Percentiles rank a stretch among this genome's conserved stretches.
phyloP scores from a whole-genome alignment of 2,113 vertebrate species.

The Andinoacara biseriatus region DNA sequence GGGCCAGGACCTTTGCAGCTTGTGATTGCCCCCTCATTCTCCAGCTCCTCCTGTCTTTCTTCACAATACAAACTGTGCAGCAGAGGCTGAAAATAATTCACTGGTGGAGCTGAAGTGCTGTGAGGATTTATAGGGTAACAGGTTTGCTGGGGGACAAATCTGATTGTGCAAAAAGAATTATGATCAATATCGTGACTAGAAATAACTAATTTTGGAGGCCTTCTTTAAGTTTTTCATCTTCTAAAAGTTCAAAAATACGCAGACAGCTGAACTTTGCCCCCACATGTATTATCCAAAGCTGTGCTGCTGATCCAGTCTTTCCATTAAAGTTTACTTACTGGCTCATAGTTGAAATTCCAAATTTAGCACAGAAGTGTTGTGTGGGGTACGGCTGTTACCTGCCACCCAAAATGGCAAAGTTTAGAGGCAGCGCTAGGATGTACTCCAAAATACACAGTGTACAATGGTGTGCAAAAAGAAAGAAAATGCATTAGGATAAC shows the following conservation, averaged over 20 bases:
- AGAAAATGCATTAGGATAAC: rapidly evolving
- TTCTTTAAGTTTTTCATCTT: background rate
- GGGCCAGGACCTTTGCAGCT: slow-evolving; percentile 29
- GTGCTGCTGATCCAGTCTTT: background rate
- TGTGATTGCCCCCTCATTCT: slow-evolving; percentile 10
- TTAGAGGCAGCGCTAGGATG: background rate
- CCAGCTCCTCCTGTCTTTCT: slow-evolving; percentile 32
- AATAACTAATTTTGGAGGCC: background rate
- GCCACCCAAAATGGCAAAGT: background rate
- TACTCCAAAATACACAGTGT: background rate
- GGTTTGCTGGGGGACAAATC: background rate
- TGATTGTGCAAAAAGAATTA: background rate
- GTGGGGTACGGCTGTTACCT: background rate
- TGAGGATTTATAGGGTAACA: background rate
- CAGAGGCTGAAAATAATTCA: background rate
- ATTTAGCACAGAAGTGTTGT: background rate
- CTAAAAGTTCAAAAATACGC: background rate
- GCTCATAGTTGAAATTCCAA: background rate
- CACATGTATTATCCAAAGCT: background rate
- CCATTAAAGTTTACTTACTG: background rate
- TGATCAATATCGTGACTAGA: background rate
- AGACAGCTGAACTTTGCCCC: background rate
- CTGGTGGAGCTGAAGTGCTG: slow-evolving; percentile 1
- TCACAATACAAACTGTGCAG: slow-evolving; percentile 32
- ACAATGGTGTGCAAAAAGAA: background rate